Base-by-base conservation (phyloP, 2,797 vertebrate species). In the Miichthys miiuy region DNA sequence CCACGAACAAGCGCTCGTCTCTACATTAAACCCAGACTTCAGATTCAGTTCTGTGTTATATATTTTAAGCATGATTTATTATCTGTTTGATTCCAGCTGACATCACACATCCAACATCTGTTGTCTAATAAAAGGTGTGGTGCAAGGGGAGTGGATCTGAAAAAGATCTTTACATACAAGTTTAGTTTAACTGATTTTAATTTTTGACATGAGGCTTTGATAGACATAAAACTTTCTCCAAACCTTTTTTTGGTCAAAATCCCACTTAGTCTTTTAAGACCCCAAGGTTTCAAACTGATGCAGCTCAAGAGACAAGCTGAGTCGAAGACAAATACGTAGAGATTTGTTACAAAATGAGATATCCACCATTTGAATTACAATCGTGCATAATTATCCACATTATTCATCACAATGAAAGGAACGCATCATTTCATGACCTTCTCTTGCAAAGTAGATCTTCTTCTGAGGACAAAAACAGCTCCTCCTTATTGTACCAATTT, bases 51-150 rank as follows among this genome's bases (percentile, higher is more conserved):
- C 46, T 57, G 48, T 41, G 62, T 83, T 65, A 64, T 55, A 55
- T 74, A 61, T 80, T 80, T 77, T 77, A 71, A 88, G 77, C 50
- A 27, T 16, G n/a, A 75, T 89, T 86, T 75, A 82, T 78, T 68
- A 81, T 86, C 72, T 66, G 68, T 61, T 80, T 68, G 68, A 87
- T 82, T 80, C 60, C 44, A 75, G 71, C 81, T 85, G 13, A 57
- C 63, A 89, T 90, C 81, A 86, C 54, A 73, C 46, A 27, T 38
- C 34, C 34, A 23, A 66, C 79, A 82, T 83, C 34, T 82, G 77
- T 67, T 72, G 68, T 60, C 77, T 81, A 47, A 80, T 80, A 78
- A 85, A 81, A 78, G 79, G 27, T 27, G 68, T 4, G 3, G 42
- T 76, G 66, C 21, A 65, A 61, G 27, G 70, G 38, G 56, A 75